These are phyloP conservation scores for Stichopus chloronotus DNA, from an alignment of 35 echinoderm and acorn worm species.

Conservation along the genomic window DNA sequence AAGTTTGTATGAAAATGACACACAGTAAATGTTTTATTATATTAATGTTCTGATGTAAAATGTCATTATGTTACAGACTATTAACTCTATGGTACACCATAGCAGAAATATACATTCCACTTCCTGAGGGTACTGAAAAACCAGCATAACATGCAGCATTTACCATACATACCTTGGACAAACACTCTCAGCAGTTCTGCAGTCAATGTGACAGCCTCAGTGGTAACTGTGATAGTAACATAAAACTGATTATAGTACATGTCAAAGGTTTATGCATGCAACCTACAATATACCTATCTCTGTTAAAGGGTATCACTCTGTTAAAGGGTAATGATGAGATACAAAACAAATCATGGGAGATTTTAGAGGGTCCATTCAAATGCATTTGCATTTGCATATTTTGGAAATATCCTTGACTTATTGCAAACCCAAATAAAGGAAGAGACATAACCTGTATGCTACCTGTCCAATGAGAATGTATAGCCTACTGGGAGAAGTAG, in stretches of 20 bases:
- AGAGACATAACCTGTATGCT: no score
- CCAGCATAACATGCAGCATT: neutral
- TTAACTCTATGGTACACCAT: no score
- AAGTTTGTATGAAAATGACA: no score
- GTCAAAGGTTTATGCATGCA: neutral
- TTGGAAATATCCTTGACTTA: neutral
- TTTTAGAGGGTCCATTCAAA: neutral
- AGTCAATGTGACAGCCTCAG: constrained; percentile 18
- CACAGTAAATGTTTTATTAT: no score
- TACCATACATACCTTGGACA: constrained; percentile 8
- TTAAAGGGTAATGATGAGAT: neutral
- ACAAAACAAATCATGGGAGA: neutral
- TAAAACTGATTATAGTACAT: neutral
- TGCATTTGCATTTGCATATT: neutral
- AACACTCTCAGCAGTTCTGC: constrained; percentile 27
- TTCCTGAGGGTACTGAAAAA: neutral
- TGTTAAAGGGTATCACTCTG: neutral
- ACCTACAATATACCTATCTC: neutral
- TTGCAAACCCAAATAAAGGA: no score
- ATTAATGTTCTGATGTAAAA: no score
- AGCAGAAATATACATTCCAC: neutral
- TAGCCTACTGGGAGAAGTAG: no score
- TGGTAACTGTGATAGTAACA: neutral
- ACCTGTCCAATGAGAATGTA: no score
- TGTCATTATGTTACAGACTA: no score